A percentile compares a stretch with the other conserved stretches of the same genome.
These are phyloP conservation scores for Lophura nycthemera DNA, from an alignment of 2,113 vertebrate species.

Conservation along the genomic window DNA sequence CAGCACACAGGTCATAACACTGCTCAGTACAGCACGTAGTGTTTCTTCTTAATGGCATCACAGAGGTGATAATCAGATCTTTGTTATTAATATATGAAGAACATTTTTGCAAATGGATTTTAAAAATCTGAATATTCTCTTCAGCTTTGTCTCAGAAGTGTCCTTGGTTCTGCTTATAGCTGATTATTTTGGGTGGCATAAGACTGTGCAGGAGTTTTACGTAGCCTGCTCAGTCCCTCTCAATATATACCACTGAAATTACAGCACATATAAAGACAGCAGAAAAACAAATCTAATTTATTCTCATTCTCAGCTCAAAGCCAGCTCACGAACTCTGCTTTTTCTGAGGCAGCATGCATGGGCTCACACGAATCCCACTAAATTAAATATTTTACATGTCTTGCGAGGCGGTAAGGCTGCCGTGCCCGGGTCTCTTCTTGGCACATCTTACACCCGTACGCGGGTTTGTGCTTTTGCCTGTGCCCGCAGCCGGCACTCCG, in stretches of 20 bases:
- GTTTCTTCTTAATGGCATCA: neutral
- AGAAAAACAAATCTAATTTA: neutral
- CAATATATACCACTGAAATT: neutral
- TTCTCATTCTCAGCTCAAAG: neutral
- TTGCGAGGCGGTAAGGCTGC: neutral
- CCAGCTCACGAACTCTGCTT: neutral
- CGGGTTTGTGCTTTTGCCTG: rapidly evolving
- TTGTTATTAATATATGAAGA: neutral
- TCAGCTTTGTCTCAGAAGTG: neutral
- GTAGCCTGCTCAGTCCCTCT: neutral
- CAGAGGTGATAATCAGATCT: neutral
- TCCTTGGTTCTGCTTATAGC: neutral
- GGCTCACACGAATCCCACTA: neutral
- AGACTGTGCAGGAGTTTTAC: neutral
- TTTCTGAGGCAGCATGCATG: neutral
- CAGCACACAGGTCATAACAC: neutral
- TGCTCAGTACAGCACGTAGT: rapidly evolving
- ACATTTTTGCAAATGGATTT: neutral
- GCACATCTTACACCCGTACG: rapidly evolving
- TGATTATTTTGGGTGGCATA: neutral
- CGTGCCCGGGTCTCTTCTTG: neutral
- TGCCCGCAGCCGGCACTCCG: neutral
- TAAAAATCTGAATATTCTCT: neutral
- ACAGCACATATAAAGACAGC: neutral
- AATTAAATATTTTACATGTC: neutral